Evolutionary conservation across 2,888 invertebrate genomes (phyloP), one percentile per base, ranked within the genome.

Genomic region (Agrilus biguttatus): DNA sequence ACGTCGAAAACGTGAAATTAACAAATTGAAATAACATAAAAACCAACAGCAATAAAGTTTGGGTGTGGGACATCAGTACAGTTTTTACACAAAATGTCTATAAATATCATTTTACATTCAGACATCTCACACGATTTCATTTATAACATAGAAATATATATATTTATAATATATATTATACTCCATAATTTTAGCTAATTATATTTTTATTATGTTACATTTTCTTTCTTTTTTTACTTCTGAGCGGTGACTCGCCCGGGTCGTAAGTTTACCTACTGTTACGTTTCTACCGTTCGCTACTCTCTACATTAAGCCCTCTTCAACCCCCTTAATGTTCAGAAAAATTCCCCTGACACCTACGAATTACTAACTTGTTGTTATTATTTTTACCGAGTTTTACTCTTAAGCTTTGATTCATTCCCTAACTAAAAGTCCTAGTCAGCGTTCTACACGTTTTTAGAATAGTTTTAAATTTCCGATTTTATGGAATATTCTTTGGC

Each of bases 191-290:
- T 28, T 28, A 59, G 63, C 63, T 63, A 63, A 60, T 58, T 63
- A 55, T 54, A 52, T 50, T 51, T 54, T 51, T 51, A 51, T 45
- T 53, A 52, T 52, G 28, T 28, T 28, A 28, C 28, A 54, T 52
- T 51, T 49, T 52, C 49, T 51, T 51, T 52, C 50, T 51, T 51
- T 59, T 60, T 61, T 60, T 61, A 62, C 60, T 64, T 65, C 65
- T 66, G 66, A 66, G 66, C 66, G 62, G 55, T 64, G 64, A 65
- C 65, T 54, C 53, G 62, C 62, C 56, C 58, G 65, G 63, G 64
- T 66, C 65, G 63, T 57, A 60, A 61, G 63, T 60, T 28, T 58
- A 53, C 51, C 57, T 57, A 52, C 60, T 63, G 60, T 55, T 52
- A 56, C 59, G 59, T 50, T 52, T 46, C 41, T 45, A 38, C 41